phyloP scores from a whole-genome alignment of 2,113 vertebrate genomes.

The Mobula hypostoma region DNA sequence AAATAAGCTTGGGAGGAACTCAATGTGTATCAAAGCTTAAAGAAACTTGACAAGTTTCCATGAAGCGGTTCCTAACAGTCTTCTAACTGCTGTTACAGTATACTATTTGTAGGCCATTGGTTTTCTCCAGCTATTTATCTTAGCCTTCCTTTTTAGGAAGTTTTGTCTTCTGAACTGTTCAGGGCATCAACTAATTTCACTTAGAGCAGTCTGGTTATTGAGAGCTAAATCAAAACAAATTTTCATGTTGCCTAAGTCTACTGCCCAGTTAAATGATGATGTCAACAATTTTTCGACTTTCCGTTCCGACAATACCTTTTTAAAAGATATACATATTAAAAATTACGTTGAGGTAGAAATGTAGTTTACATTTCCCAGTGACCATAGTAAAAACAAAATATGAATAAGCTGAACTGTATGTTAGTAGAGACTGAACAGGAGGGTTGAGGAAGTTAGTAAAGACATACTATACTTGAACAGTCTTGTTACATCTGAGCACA shows the following conservation, averaged over 20 bases:
- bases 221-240: background rate
- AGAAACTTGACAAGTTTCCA: background rate
- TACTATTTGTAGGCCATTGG: background rate
- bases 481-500: background rate
- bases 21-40: background rate
- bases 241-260: background rate
- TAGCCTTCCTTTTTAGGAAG: background rate
- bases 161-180: background rate
- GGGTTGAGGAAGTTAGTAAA: background rate
- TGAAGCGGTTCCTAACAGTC: background rate
- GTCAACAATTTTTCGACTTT: background rate
- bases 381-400: background rate
- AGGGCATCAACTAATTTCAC: background rate
- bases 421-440: background rate
- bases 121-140: background rate
- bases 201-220: background rate
- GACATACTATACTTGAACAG: background rate
- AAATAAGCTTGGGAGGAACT: conserved; percentile 11
- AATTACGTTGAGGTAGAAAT: background rate
- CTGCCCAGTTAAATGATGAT: background rate
- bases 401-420: background rate
- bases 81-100: background rate
- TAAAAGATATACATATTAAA: background rate
- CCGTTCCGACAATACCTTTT: background rate
- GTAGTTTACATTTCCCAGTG: background rate